Conservation (phyloP, 2,888 invertebrate genomes). For the Slavum lentiscoides region DNA sequence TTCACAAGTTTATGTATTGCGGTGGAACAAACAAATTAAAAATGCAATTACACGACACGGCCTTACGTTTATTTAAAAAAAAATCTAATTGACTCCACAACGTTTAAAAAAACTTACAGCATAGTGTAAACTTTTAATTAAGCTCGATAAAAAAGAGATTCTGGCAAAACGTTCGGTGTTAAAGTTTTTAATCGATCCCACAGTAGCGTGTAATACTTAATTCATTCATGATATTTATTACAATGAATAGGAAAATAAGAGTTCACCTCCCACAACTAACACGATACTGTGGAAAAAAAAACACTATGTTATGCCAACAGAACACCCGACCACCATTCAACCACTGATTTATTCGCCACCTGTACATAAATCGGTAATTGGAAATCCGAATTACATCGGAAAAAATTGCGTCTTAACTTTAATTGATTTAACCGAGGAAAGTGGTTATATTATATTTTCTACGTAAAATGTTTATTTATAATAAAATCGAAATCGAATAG, state of each 20-base stretch:
- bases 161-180: neutral
- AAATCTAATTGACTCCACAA: neutral
- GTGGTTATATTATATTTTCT: too few relatives aligned
- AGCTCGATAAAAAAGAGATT: neutral
- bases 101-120: neutral
- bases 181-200: neutral
- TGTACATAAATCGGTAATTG: neutral
- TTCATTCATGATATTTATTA: neutral
- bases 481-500: too few relatives aligned
- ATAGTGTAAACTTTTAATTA: neutral
- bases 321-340: neutral
- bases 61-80: neutral
- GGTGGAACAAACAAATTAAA: neutral
- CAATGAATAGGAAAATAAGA: neutral
- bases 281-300: neutral
- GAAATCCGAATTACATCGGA: too few relatives aligned
- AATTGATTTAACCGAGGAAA: too few relatives aligned
- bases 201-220: neutral
- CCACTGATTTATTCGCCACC: neutral
- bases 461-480: too few relatives aligned
- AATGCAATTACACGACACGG: neutral
- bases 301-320: neutral
- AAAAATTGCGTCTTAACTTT: too few relatives aligned
- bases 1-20: too few relatives aligned
- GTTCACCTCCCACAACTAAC: neutral